Evolutionary conservation across 2,888 invertebrate species (phyloP).

Genomic region (Acleris laterana): DNA sequence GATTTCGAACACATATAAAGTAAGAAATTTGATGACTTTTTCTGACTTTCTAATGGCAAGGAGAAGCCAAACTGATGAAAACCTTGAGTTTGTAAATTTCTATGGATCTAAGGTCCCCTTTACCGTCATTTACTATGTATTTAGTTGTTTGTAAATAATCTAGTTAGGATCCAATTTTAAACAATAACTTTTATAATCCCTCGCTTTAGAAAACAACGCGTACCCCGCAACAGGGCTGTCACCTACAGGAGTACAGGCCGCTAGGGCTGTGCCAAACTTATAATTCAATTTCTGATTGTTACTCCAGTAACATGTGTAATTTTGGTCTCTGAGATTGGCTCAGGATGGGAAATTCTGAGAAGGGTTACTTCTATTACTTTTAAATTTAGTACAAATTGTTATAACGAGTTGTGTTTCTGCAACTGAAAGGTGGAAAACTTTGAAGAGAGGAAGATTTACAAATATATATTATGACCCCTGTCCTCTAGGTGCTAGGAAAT

Average conservation of each 20-base stretch:
- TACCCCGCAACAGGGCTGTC: slow-evolving; percentile 31
- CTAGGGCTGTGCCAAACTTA: slow-evolving; percentile 33
- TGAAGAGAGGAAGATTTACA: no score
- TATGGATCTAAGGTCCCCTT: no score
- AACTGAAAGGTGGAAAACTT: no score
- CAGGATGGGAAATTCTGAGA: slow-evolving; percentile 8
- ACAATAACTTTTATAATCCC: slow-evolving; percentile 34
- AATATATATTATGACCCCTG: no score
- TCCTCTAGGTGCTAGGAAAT: no score
- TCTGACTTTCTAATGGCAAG: no score
- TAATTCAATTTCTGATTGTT: slow-evolving; percentile 34
- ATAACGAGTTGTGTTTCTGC: background rate
- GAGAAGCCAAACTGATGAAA: no score
- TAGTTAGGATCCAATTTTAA: slow-evolving; percentile 12
- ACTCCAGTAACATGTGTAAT: slow-evolving; percentile 32
- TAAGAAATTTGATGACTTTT: no score
- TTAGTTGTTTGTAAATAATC: background rate
- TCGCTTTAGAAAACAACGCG: slow-evolving; percentile 9
- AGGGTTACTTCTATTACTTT: background rate
- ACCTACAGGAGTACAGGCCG: slow-evolving; percentile 21
- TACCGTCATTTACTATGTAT: no score
- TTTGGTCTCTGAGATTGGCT: slow-evolving; percentile 5
- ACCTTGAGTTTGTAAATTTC: no score
- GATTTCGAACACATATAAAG: no score
- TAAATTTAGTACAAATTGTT: no score